These are phyloP conservation scores for Centruroides vittatus DNA, from an alignment of 1,140 invertebrate genomes.

Conservation along the genomic window DNA sequence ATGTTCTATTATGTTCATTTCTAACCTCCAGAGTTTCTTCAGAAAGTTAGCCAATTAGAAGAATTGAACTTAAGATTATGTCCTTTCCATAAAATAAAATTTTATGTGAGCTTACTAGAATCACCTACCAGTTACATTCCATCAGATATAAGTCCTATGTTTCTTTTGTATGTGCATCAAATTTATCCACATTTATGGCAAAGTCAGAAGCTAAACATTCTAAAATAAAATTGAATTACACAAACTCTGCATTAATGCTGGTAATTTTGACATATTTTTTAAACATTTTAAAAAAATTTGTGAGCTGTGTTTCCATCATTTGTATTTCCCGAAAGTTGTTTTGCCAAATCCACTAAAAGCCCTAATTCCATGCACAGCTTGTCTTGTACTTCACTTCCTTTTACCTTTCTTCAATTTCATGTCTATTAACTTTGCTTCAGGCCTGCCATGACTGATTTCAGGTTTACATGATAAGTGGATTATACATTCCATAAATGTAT, in stretches of 20 bases:
- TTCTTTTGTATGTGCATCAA: neutral
- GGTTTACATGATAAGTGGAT: too few species aligned
- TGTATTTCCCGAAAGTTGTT: neutral
- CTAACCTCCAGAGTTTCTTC: slow-evolving; percentile 1
- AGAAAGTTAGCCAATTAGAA: neutral
- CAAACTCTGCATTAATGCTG: neutral
- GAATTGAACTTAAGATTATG: neutral
- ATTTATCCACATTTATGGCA: neutral
- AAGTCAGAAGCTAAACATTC: neutral
- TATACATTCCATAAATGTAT: too few species aligned
- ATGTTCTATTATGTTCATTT: neutral
- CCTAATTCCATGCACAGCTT: neutral
- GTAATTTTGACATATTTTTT: neutral
- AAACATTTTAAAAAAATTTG: neutral
- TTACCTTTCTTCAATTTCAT: too few species aligned
- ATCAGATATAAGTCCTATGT: neutral
- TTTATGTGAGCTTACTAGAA: slow-evolving; percentile 4
- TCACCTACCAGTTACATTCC: neutral
- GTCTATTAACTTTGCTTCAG: too few species aligned
- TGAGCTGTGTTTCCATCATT: slow-evolving; percentile 3
- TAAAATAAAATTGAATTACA: neutral
- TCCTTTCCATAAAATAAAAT: slow-evolving; percentile 4
- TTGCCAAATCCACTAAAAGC: neutral
- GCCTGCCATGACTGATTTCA: too few species aligned
- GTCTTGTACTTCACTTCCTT: too few species aligned